A percentile compares a stretch with the other conserved stretches of the same genome.
Evolutionary conservation across 2,113 vertebrate species (phyloP).

Genomic region (Azemiops feae): DNA sequence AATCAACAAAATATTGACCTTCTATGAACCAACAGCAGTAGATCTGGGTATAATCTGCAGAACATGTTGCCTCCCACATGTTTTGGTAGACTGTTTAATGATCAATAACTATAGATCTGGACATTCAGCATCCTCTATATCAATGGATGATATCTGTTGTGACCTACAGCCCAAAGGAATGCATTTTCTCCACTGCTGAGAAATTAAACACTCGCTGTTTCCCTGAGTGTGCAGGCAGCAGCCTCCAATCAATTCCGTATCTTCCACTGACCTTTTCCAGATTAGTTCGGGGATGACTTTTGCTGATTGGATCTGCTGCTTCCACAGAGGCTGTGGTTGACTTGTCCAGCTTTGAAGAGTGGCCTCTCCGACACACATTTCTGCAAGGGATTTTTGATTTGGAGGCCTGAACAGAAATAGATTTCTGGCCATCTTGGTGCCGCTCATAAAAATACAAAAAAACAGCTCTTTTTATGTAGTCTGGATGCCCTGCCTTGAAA

Average conservation of each 20-base stretch:
- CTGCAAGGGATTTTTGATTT: not conserved
- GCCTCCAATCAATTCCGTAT: not conserved
- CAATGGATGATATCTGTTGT: not conserved
- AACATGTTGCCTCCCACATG: not conserved
- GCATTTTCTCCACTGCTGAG: not conserved
- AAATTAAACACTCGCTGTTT: not conserved
- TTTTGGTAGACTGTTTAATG: not conserved
- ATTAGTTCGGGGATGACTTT: not conserved
- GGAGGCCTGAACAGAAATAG: not conserved
- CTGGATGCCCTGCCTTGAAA: not conserved
- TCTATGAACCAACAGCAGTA: not conserved
- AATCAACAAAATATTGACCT: not conserved
- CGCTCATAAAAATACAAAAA: not conserved
- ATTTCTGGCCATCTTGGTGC: not conserved
- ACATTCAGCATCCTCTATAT: not conserved
- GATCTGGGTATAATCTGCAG: not conserved
- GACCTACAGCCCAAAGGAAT: slow-evolving; percentile 2
- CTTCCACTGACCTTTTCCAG: not conserved
- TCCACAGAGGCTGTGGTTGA: not conserved
- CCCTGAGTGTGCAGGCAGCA: not conserved
- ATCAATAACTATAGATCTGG: not conserved
- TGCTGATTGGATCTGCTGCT: not conserved
- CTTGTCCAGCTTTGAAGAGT: not conserved
- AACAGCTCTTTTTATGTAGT: not conserved
- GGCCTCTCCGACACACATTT: not conserved